Percentiles rank a stretch among this genome's conserved stretches.
These are phyloP conservation scores for Meloidogyne exigua DNA, from an alignment of 1,140 invertebrate species.

Conservation along the genomic window DNA sequence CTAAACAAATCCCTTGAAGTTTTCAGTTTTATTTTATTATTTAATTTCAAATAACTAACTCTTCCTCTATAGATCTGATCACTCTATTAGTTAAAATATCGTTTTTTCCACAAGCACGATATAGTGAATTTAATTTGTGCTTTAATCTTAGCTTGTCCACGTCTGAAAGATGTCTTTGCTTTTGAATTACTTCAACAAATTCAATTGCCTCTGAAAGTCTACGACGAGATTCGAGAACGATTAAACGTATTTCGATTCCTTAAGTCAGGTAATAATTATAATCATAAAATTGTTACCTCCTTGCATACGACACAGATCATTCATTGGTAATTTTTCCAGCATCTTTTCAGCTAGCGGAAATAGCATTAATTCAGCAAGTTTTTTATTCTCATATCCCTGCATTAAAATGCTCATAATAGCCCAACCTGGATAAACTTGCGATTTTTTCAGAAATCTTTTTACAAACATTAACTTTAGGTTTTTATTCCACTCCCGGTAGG, in stretches of 20 bases:
- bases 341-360: constrained; percentile 78
- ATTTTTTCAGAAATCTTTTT: no score
- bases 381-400: constrained; percentile 64
- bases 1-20: no score
- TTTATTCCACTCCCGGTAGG: no score
- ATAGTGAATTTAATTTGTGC: neutral
- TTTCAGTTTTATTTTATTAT: no score
- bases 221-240: constrained; percentile 21
- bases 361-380: constrained; percentile 68
- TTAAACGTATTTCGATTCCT: constrained; percentile 43
- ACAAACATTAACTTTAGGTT: no score
- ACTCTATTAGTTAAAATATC: neutral
- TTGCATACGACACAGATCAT: constrained; percentile 11
- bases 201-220: constrained; percentile 33
- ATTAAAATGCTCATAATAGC: constrained; percentile 90
- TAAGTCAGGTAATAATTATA: neutral
- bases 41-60: constrained; percentile 8
- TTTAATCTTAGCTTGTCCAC: constrained; percentile 3
- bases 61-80: constrained; percentile 22
- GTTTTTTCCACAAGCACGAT: neutral
- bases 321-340: constrained; percentile 74
- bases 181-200: constrained; percentile 18
- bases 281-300: constrained; percentile 6
- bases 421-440: constrained; percentile 69
- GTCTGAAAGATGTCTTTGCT: neutral